Conservation (phyloP, 2,888 invertebrate genomes). For the Drosophila neotestacea region DNA sequence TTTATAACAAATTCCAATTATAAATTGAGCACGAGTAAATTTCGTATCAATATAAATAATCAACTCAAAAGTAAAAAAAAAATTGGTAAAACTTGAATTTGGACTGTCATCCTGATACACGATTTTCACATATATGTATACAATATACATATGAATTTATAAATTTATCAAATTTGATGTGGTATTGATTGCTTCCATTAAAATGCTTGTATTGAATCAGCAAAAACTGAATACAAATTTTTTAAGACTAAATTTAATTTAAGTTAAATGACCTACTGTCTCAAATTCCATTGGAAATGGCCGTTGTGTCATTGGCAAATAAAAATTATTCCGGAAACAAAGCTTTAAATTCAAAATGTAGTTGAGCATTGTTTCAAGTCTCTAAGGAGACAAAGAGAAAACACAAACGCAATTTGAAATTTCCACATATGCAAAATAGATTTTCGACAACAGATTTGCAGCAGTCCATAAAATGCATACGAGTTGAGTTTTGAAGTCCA, state of each 20-base stretch:
- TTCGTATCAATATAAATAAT: not conserved
- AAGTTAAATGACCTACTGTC: constrained; percentile 2
- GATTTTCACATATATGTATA: too few relatives aligned
- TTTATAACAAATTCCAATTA: constrained; percentile 13
- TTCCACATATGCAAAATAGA: constrained; percentile 40
- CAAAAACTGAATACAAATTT: not conserved
- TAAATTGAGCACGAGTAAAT: constrained; percentile 4
- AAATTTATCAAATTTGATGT: too few relatives aligned
- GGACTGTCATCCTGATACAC: too few relatives aligned
- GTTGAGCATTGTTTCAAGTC: not conserved
- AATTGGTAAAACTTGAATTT: too few relatives aligned
- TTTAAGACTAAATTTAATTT: not conserved
- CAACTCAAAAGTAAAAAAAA: not conserved
- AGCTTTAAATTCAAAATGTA: constrained; percentile 1
- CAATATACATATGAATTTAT: too few relatives aligned
- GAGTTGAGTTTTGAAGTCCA: constrained; percentile 13
- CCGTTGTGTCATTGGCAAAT: not conserved
- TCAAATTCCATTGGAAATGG: not conserved
- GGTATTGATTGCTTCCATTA: too few relatives aligned
- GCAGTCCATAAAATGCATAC: constrained; percentile 28
- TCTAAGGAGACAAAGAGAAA: constrained; percentile 6
- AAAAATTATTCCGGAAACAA: not conserved
- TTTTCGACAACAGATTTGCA: constrained; percentile 54
- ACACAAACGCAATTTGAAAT: constrained; percentile 37
- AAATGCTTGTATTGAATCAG: too few relatives aligned